phyloP scores from a whole-genome alignment of 2,888 invertebrate species.

The Melanchra persicariae region DNA sequence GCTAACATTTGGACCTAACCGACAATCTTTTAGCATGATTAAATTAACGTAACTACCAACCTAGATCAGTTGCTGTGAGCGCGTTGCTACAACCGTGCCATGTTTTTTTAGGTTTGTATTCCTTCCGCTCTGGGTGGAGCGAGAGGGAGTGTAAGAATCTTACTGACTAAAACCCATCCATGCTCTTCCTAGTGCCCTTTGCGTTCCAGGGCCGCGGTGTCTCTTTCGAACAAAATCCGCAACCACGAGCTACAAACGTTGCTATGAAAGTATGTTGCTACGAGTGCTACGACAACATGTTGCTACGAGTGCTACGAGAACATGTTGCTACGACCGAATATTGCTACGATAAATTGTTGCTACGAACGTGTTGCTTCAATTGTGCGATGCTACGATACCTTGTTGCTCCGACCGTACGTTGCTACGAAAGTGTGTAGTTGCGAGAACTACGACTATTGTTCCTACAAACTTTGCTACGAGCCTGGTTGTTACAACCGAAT shows the following conservation, averaged over 20 bases:
- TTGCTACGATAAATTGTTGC: neutral
- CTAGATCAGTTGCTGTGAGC: neutral
- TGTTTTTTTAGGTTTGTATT: no score
- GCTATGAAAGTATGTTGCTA: neutral
- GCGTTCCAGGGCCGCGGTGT: no score
- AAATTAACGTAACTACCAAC: no score
- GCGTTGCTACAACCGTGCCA: neutral
- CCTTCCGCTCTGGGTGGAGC: no score
- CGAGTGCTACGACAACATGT: neutral
- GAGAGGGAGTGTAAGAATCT: no score
- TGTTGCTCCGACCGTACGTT: neutral
- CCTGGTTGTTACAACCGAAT: neutral
- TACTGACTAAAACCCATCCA: no score
- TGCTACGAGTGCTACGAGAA: neutral
- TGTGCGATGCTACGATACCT: neutral
- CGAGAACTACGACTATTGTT: neutral
- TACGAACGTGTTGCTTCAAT: neutral
- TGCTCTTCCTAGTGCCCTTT: no score
- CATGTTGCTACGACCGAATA: neutral
- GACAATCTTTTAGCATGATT: no score
- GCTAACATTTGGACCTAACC: no score
- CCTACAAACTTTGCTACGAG: neutral
- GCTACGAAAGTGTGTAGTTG: slow-evolving; percentile 1
- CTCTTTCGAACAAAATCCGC: no score
- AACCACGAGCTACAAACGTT: neutral